Percentiles rank a stretch among this genome's conserved stretches.
phyloP scores from a whole-genome alignment of 2,888 invertebrate genomes.

The Papilio demoleus region DNA sequence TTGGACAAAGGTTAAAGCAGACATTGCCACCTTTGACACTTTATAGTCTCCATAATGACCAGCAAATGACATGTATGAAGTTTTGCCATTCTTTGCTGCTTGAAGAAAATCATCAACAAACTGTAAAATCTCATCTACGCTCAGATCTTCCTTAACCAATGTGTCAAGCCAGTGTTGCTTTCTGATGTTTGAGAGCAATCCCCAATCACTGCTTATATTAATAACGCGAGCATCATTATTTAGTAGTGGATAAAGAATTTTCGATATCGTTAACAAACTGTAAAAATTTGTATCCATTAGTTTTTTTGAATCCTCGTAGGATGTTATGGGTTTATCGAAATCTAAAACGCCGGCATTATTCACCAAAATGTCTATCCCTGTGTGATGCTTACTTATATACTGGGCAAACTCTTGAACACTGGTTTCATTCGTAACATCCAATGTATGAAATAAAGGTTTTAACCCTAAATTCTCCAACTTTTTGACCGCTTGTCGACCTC shows the following conservation, averaged over 20 bases:
- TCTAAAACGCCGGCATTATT: slow-evolving; percentile 91
- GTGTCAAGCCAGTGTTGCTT: slow-evolving; percentile 77
- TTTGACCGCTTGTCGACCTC: slow-evolving; percentile 85
- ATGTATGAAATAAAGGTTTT: slow-evolving; percentile 85
- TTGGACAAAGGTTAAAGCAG: slow-evolving; percentile 77
- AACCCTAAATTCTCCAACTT: slow-evolving; percentile 83
- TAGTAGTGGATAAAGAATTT: slow-evolving; percentile 88
- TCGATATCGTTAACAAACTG: slow-evolving; percentile 85
- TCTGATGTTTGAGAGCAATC: slow-evolving; percentile 77
- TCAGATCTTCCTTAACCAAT: slow-evolving; percentile 74
- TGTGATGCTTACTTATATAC: slow-evolving; percentile 84
- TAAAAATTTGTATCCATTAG: slow-evolving; percentile 89
- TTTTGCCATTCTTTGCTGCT: slow-evolving; percentile 79
- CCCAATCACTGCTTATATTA: slow-evolving; percentile 87
- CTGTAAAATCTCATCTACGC: slow-evolving; percentile 76
- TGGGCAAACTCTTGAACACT: slow-evolving; percentile 85
- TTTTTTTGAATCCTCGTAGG: slow-evolving; percentile 87
- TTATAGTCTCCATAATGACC: slow-evolving; percentile 79
- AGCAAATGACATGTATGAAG: slow-evolving; percentile 70
- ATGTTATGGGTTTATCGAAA: slow-evolving; percentile 85
- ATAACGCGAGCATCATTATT: slow-evolving; percentile 88
- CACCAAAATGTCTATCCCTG: slow-evolving; percentile 88
- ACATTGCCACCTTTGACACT: slow-evolving; percentile 79
- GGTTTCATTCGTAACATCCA: slow-evolving; percentile 86
- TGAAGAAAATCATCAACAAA: slow-evolving; percentile 84